Evolutionary conservation across 1,140 invertebrate genomes (phyloP), one percentile per base, ranked within the genome.

Genomic region (Drosophila baimaii): DNA sequence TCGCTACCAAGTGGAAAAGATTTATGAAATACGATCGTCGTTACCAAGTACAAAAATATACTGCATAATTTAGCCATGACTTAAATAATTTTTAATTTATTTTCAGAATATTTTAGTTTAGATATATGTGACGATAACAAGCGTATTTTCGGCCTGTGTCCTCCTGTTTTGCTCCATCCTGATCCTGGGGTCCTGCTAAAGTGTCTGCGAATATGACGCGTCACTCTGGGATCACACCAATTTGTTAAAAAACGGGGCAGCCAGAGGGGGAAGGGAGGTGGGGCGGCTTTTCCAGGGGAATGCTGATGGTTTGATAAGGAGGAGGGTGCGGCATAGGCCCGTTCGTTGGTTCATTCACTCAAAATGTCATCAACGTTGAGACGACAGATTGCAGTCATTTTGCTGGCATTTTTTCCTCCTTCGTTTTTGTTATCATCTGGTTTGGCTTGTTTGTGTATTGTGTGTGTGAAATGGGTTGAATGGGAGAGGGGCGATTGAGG

Each of bases 311-410:
- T 27, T 49, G 19, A 37, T 37, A 17, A 25, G 13, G 33, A 25
- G 13, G 33, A 52, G 35, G 61, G 31, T 46, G 66, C 37, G 62
- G 70, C 62, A 61, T 88, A 86, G 83, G 82, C 82, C 79, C 79
- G 83, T 25, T 44, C 64, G 68, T 71, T 71, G 64, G 64, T 89
- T 88, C 83, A 88, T 88, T 88, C 84, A 88, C 83, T 88, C 83
- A 88, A 88, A 88, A 88, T 88, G 84, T 88, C 83, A 88, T 88
- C 83, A 88, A 71, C 79, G 84, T 82, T 88, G 83, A 89, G 83
- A 89, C 84, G 79, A 88, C 83, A 88, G 83, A 88, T 88, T 89
- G 83, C 83, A 89, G 84, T 83, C 83, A 88, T 88, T 88, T 89
- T 80, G 83, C 77, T 64, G 55, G 63, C 72, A 65, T 27, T 82